Percentiles rank a stretch among this genome's conserved stretches.
These are phyloP conservation scores for Nymphalis polychloros DNA, from an alignment of 2,888 invertebrate genomes.

Conservation along the genomic window DNA sequence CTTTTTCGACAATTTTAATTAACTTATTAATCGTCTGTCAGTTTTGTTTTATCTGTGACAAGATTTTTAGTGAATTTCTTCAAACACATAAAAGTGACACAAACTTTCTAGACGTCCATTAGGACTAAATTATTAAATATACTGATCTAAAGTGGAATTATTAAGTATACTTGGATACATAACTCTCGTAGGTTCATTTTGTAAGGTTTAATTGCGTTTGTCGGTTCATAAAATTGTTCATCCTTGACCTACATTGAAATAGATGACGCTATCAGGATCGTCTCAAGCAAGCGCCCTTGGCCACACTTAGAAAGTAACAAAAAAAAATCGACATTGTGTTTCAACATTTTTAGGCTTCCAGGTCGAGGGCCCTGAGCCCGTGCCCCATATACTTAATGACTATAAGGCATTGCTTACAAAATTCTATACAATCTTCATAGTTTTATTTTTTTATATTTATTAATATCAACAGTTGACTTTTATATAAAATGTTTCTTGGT, in stretches of 20 bases:
- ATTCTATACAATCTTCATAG: too few species aligned
- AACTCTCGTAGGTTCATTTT: neutral
- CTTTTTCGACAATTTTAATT: too few species aligned
- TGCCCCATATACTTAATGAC: too few species aligned
- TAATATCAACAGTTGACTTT: too few species aligned
- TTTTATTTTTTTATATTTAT: too few species aligned
- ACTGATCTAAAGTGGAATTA: neutral
- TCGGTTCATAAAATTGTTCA: neutral
- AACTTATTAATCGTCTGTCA: too few species aligned
- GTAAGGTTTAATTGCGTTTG: neutral
- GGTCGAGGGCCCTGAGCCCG: too few species aligned
- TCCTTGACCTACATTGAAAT: conserved; percentile 7
- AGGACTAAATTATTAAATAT: neutral
- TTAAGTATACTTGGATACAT: neutral
- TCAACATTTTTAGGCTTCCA: too few species aligned
- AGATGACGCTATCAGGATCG: neutral
- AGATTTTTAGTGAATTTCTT: neutral
- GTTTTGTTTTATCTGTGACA: neutral
- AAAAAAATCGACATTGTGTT: neutral
- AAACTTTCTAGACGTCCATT: conserved; percentile 2
- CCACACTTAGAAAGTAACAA: neutral
- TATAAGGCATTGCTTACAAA: too few species aligned
- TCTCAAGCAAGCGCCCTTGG: too few species aligned
- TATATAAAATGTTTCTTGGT: too few species aligned
- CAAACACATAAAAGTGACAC: neutral